These are phyloP conservation scores for Natrix natrix DNA, from an alignment of 2,797 vertebrate genomes.

Conservation along the genomic window DNA sequence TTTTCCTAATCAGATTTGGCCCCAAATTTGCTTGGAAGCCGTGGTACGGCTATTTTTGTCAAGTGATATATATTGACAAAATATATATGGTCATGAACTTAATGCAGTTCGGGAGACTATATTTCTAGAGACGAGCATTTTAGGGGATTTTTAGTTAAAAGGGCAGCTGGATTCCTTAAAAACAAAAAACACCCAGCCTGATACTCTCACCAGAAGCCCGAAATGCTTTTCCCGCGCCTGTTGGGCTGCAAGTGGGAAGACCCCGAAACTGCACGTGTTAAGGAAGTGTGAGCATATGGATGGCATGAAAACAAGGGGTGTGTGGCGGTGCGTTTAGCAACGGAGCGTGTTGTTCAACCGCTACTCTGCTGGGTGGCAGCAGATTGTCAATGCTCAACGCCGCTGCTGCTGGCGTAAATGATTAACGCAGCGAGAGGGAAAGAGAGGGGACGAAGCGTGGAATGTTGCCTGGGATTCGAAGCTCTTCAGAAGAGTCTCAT, in stretches of 20 bases:
- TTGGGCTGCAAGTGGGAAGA: slow-evolving; percentile 55
- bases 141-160: not conserved
- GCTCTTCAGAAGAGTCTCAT: slow-evolving; percentile 55
- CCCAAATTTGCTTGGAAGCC: slow-evolving; percentile 45
- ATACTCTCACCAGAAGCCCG: not conserved
- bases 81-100: slow-evolving; percentile 43
- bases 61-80: too few relatives aligned
- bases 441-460: slow-evolving; percentile 55
- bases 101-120: slow-evolving; percentile 31
- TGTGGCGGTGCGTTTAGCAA: slow-evolving; percentile 44
- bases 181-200: too few relatives aligned
- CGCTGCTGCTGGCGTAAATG: slow-evolving; percentile 18
- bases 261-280: slow-evolving; percentile 53
- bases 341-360: slow-evolving; percentile 31
- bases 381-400: slow-evolving; percentile 42
- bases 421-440: slow-evolving; percentile 33
- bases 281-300: slow-evolving; percentile 49
- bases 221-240: not conserved
- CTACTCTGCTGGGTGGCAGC: slow-evolving; percentile 35
- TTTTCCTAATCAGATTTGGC: not conserved
- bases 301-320: slow-evolving; percentile 29
- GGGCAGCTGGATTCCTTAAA: not conserved
- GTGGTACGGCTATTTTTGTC: not conserved
- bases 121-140: slow-evolving; percentile 33
- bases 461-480: slow-evolving; percentile 62